Percentiles rank a stretch among this genome's conserved stretches.
Evolutionary conservation across 2,113 vertebrate species (phyloP).

Genomic region (Tenrec ecaudatus): DNA sequence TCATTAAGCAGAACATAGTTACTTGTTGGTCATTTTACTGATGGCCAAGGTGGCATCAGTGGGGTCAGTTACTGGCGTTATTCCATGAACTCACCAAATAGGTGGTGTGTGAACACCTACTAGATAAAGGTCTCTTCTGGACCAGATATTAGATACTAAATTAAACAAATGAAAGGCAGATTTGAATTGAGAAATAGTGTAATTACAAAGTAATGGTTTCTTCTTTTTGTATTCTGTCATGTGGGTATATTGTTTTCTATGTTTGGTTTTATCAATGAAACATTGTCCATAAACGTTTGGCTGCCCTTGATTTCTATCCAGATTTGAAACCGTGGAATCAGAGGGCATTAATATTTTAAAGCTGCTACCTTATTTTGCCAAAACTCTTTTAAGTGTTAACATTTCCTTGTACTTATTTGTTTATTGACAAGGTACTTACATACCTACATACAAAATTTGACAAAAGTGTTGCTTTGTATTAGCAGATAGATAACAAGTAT

Average conservation of each 20-base stretch:
- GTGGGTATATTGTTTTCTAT: background rate
- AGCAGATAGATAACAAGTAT: background rate
- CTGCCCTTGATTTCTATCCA: constrained; percentile 18
- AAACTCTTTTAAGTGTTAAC: constrained; percentile 25
- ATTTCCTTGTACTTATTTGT: background rate
- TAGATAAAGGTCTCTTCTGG: background rate
- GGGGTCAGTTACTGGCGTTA: background rate
- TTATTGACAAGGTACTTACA: constrained; percentile 34
- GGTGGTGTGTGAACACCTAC: background rate
- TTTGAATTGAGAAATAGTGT: constrained; percentile 50
- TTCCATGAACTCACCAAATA: constrained; percentile 26
- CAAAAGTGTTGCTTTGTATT: constrained; percentile 61
- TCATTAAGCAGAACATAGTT: constrained; percentile 14
- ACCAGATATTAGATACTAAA: background rate
- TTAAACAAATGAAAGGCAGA: constrained; percentile 38
- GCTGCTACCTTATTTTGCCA: constrained; percentile 45
- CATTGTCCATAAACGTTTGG: background rate
- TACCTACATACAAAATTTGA: constrained; percentile 41
- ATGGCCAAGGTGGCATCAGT: background rate
- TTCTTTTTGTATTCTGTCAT: background rate
- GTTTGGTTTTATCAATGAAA: constrained; percentile 53
- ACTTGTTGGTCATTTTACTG: constrained; percentile 8
- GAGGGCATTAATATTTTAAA: constrained; percentile 39
- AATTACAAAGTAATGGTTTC: constrained; percentile 17
- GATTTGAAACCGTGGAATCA: background rate